Evolutionary conservation across 2,888 invertebrate species (phyloP), one percentile per base, ranked within the genome.

Genomic region (Agonopterix alstromeriana): DNA sequence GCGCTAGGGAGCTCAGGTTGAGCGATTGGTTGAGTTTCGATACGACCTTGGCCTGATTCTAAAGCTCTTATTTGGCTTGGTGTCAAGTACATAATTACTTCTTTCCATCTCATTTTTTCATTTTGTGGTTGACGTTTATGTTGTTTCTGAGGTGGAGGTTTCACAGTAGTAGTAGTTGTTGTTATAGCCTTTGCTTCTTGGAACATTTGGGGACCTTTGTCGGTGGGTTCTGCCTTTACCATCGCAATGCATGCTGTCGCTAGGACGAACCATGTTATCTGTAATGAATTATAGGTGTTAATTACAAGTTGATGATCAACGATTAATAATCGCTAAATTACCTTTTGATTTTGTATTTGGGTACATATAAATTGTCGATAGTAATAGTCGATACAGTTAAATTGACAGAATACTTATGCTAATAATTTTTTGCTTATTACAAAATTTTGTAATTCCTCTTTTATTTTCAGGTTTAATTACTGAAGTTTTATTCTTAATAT

Each of bases 31-130:
- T 41, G 62, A 58, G 36, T 51, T 35, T 10, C 55, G 3, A 57
- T 51, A 1, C 54, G 40, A 9, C 61, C 65, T 9, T 70, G 61
- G 47, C 64, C 73, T 41, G 68, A 63, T 63, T 82, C 69, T 36
- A 82, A 65, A 27, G 69, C 65, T 47, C 61, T 67, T 41, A 82
- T 82, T 62, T 86, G 82, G 10, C 67, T 71, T 2, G 80, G 77
- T 46, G 85, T 85, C 35, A 85, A 58, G 49, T 79, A 84, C 14
- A 86, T 56, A 27, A 84, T 67, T 36, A 80, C 65, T 59, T 85
- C 83, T 59, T 73, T 79, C 42, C 65, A 70, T 27, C 27, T 27
- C 0, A 27, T 27, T 38, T 10, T 38, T 49, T 67, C 69, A 50
- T 62, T 63, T 44, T 10, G 44, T 45, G 48, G 58, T 50, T 50